Evolutionary conservation across 37 sponge, comb jelly and placozoan species (phyloP), one percentile per base, ranked within the genome.

Genomic region (Beroe forskalii): DNA sequence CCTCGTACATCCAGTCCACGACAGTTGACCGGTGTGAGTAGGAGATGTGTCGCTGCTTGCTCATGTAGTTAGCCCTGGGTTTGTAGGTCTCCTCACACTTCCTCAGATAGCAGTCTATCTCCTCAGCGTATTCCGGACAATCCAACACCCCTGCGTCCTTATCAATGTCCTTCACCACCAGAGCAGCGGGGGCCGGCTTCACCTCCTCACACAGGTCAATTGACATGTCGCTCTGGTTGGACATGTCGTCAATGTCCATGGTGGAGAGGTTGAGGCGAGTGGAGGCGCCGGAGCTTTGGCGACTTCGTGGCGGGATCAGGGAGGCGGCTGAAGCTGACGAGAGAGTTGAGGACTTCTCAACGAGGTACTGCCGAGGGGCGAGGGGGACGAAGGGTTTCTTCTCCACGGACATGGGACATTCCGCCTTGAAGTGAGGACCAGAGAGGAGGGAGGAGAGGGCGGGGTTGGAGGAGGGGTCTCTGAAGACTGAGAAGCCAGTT

Each of bases 1-100:
- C 86, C 86, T 80, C 86, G 27, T 38, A 44, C 86, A 80, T 80
- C 86, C 86, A 80, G 86, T 80, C 55, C 2, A 80, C 40, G 25
- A 44, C 55, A 23, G 55, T 41, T 24, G 86, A 80, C 12, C 86
- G 12, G 55, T 80, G 37, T 25, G 55, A 35, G 86, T 14, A 42
- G 25, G 25, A 42, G 28, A 80, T 44, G 44, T 80, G n/a, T 9
- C 55, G 44, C 40, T 80, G 86, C 22, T 42, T 80, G n/a, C 4
- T 27, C 86, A 80, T 80, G 86, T 80, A 80, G 30, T n/a, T 23
- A 6, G 86, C 38, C n/a, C 40, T 17, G 17, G 86, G 86, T 24
- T 80, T 41, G 86, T 80, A 80, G 2, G 3, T n/a, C 35, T 44
- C 55, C 86, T 80, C n/a, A 9, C 28, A 42, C 3, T 22, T 1